Base-by-base conservation (phyloP, 1,140 invertebrate species). In the Euschistus heros region DNA sequence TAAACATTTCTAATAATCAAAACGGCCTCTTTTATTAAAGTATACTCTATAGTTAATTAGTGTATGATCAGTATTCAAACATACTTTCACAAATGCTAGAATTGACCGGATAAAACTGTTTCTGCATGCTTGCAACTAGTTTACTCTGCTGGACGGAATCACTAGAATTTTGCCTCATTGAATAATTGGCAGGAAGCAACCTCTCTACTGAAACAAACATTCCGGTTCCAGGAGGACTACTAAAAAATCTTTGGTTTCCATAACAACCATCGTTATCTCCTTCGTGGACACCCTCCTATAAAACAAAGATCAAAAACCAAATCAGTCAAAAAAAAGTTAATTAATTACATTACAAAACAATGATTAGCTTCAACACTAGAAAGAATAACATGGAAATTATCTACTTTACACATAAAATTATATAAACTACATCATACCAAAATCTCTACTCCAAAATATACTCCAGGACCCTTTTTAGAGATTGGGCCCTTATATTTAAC, bases 401-500 rank as follows among this genome's bases (percentile, higher is more conserved):
- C 13, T 30, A 61, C 54, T 46, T 42, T 13, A 50, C 6, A 52
- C 18, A 15, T 52, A 17, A 46, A 17, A 54, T 57, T 6, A 33
- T 50, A 2, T 1, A 30, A 67, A 20, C 27, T 54, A 60, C 64
- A 1, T 33, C 68, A 62, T 70, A 71, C 69, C 72, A 71, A 69
- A 44, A 72, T 30, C 54, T 71, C 72, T 52, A 73, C 67, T 69
- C 71, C 71, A 69, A 68, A 73, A 65, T 69, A 71, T 44, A 62
- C 54, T 65, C 71, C 72, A 63, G 62, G 68, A 17, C 72, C 72
- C 63, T 68, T 64, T 57, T 67, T 68, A 37, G 62, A 33, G 44
- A 72, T 64, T 33, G 67, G 68, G 33, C 70, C 70, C 66, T 69
- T 71, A 63, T 68, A 72, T 60, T 65, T 69, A 33, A 73, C 68